These are phyloP conservation scores for Gallinago jamesoni DNA, from an alignment of 2,113 vertebrate species.

Conservation along the genomic window DNA sequence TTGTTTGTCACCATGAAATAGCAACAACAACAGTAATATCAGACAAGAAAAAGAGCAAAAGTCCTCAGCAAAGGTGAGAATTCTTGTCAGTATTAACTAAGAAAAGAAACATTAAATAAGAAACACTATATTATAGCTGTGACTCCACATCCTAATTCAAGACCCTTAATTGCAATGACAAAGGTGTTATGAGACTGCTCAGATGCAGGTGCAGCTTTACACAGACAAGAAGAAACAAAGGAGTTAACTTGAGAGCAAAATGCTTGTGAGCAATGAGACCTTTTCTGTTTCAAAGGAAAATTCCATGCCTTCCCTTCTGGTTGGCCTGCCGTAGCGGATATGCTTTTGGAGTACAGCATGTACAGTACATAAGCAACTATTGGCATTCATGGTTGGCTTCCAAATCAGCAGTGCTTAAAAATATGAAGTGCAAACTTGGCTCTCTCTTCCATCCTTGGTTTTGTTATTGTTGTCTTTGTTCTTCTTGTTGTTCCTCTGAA, in stretches of 20 bases:
- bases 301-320: conserved; percentile 12
- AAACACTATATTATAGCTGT: neutral
- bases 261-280: neutral
- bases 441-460: neutral
- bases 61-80: neutral
- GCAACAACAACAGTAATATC: neutral
- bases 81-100: neutral
- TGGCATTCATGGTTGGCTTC: conserved; percentile 33
- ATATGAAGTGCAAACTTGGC: conserved; percentile 11
- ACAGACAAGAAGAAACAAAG: neutral
- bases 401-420: conserved; percentile 54
- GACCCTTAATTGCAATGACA: neutral
- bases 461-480: neutral
- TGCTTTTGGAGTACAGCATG: conserved; percentile 25
- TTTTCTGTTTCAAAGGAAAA: conserved; percentile 48
- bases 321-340: neutral
- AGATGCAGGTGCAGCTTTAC: neutral
- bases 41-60: neutral
- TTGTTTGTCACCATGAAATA: neutral
- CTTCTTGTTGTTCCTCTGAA: neutral
- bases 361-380: conserved; percentile 29
- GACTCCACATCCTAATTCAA: neutral
- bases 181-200: neutral
- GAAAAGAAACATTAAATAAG: neutral
- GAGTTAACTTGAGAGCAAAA: conserved; percentile 17